Conservation (phyloP, 2,888 invertebrate species). For the Archaeoteleia sp. region DNA sequence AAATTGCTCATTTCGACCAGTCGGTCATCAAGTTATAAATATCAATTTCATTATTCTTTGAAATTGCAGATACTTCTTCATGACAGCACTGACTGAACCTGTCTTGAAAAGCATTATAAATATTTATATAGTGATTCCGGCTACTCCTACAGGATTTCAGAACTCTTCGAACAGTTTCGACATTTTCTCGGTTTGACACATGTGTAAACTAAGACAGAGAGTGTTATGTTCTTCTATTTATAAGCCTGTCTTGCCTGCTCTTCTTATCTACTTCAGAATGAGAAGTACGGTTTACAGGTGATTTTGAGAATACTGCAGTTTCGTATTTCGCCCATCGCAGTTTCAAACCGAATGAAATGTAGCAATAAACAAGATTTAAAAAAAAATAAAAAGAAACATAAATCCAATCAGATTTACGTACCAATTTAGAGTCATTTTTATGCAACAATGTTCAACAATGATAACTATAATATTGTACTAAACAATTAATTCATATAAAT, state of each 20-base stretch:
- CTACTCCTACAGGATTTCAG: slow-evolving; percentile 27
- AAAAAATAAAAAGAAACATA: too few species aligned
- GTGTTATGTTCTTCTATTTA: slow-evolving; percentile 45
- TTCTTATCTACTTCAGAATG: slow-evolving; percentile 41
- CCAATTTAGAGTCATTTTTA: too few species aligned
- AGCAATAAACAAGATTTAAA: too few species aligned
- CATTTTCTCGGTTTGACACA: slow-evolving; percentile 40
- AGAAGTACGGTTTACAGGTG: slow-evolving; percentile 28
- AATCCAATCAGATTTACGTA: too few species aligned
- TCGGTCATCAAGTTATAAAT: too few species aligned
- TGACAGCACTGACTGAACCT: neutral
- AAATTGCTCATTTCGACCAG: too few species aligned
- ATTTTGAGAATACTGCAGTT: slow-evolving; percentile 30
- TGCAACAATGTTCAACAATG: too few species aligned
- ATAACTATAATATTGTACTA: too few species aligned
- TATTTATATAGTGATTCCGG: slow-evolving; percentile 32
- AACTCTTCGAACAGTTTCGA: slow-evolving; percentile 30
- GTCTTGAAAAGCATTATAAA: slow-evolving; percentile 15
- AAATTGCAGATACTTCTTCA: neutral
- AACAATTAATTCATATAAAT: too few species aligned
- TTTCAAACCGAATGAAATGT: too few species aligned
- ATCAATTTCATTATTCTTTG: neutral
- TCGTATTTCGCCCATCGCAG: too few species aligned
- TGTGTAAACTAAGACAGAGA: slow-evolving; percentile 38
- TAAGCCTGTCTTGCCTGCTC: slow-evolving; percentile 35